Conservation (phyloP, 2,797 vertebrate species). For the Falco biarmicus region DNA sequence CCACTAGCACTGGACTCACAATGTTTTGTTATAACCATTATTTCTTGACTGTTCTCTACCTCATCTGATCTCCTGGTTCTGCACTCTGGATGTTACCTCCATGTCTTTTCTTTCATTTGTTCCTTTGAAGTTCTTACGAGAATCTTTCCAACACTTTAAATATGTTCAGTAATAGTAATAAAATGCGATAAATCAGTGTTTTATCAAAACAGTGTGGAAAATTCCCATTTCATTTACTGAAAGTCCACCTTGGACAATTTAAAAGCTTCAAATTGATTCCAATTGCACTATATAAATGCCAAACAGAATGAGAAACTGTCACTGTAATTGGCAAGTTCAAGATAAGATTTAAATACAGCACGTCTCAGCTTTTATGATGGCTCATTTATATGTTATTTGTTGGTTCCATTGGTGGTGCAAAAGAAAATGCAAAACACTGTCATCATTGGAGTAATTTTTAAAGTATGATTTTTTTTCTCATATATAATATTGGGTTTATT, state of each 20-base stretch:
- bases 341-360: neutral
- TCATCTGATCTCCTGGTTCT: neutral
- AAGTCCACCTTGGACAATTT: slow-evolving; percentile 12
- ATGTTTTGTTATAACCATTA: neutral
- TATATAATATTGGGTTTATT: neutral
- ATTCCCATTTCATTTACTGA: neutral
- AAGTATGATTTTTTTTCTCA: neutral
- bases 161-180: neutral
- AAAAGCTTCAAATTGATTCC: slow-evolving; percentile 23
- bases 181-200: neutral
- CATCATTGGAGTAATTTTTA: neutral
- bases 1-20: neutral
- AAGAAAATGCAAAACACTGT: neutral
- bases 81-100: neutral
- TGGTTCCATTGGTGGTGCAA: neutral
- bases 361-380: neutral
- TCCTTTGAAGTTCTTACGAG: slow-evolving; percentile 7
- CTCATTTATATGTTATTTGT: neutral
- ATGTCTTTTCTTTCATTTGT: neutral
- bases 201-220: slow-evolving; percentile 37
- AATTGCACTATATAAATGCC: slow-evolving; percentile 3
- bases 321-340: neutral
- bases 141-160: slow-evolving; percentile 1
- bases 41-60: neutral
- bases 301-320: slow-evolving; percentile 15